Base-by-base conservation (phyloP, 35 echinoderm and acorn worm species). In the Anneissia japonica region DNA sequence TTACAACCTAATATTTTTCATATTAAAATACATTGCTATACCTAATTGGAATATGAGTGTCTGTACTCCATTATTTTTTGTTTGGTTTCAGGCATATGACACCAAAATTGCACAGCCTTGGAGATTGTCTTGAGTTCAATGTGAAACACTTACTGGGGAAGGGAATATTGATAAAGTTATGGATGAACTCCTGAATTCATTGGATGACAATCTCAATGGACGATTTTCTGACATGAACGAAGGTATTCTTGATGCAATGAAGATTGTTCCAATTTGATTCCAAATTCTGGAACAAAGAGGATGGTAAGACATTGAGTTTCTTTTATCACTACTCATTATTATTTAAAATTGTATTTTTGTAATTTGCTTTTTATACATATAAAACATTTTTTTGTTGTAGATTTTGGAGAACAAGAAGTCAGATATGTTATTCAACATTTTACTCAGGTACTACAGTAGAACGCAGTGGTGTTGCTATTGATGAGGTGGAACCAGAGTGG, bases 401-500 rank as follows among this genome's bases (percentile, higher is more conserved):
- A 64, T 14, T 26, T 64, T 64, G 51, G 51, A 9, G 26, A 64
- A 19, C 10, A 64, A 64, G 40, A 43, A 14, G 40, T 43, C 40
- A 4, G 40, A 43, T 43, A 14, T 14, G 14, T 43, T 14, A 14
- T 43, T 4, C 40, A 43, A 6, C 40, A 43, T 43, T 43, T 43
- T 43, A 4, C 4, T 4, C 14, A 4, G 14, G 40, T 43, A 14
- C 14, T 43, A 14, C 51, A 6, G 1, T 64, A 23, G 38, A 76
- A 40, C 37, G 17, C 16, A 74, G 73, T 78, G 85, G 74, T 36
- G 85, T 87, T 30, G 74, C n/a, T 77, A 21, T 41, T 0, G 10
- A 37, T 32, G 72, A 77, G 11, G 72, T 78, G 3, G 73, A 37
- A 32, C 73, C 77, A 21, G 85, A 87, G 85, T 87, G 85, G 85